Conservation (phyloP, 2,113 vertebrate genomes). For the Candoia aspera region DNA sequence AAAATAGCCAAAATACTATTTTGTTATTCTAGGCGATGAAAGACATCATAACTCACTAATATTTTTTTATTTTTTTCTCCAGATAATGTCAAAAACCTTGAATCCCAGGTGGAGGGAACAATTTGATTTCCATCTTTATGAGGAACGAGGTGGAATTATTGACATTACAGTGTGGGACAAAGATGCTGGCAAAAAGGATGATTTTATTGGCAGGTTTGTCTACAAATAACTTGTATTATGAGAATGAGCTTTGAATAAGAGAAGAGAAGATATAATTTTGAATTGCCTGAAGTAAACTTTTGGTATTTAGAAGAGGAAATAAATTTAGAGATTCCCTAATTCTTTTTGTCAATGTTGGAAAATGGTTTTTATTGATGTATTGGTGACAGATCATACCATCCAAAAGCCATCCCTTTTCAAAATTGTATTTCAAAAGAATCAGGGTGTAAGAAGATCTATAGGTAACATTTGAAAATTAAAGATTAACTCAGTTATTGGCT, state of each 20-base stretch:
- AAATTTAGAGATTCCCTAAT: neutral
- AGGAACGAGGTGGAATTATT: slow-evolving; percentile 90
- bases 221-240: slow-evolving; percentile 5
- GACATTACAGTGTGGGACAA: slow-evolving; percentile 98
- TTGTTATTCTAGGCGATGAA: neutral
- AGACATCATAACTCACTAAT: neutral
- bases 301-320: slow-evolving; percentile 17
- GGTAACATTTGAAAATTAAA: neutral
- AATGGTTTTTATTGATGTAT: slow-evolving; percentile 58
- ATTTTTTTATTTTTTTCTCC: slow-evolving; percentile 39
- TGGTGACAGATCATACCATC: slow-evolving; percentile 77
- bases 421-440: rapidly evolving
- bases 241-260: slow-evolving; percentile 14
- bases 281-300: slow-evolving; percentile 30
- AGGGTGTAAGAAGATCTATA: slow-evolving; percentile 42
- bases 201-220: slow-evolving; percentile 96
- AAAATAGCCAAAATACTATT: neutral
- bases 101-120: slow-evolving; percentile 98
- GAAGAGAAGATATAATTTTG: slow-evolving; percentile 42
- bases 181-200: slow-evolving; percentile 93
- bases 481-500: slow-evolving; percentile 17
- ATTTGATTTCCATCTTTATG: slow-evolving; percentile 97
- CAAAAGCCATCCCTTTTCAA: slow-evolving; percentile 44
- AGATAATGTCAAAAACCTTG: slow-evolving; percentile 93
- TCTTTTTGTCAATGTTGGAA: slow-evolving; percentile 10